Conservation (phyloP, 2,888 invertebrate species). For the Dasypogon diadema region DNA sequence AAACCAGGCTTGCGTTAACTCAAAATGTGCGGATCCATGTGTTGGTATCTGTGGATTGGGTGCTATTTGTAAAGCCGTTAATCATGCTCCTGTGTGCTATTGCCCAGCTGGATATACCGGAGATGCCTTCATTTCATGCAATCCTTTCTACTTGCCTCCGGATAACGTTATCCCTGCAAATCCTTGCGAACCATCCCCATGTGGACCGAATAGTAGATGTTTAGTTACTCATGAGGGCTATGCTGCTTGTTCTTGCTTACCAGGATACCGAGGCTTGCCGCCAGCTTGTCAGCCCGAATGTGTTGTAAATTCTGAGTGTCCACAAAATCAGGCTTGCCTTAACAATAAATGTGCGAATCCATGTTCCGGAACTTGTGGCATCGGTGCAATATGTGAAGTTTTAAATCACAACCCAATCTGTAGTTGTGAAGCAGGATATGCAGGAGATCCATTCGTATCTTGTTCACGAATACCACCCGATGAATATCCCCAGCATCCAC, state of each 20-base stretch:
- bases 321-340: constrained; percentile 82
- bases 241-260: constrained; percentile 83
- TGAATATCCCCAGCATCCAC: constrained; percentile 66
- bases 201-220: constrained; percentile 84
- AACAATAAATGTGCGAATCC: constrained; percentile 85
- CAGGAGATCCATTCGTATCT: constrained; percentile 85
- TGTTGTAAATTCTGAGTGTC: constrained; percentile 84
- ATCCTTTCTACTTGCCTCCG: constrained; percentile 69
- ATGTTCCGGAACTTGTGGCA: constrained; percentile 86
- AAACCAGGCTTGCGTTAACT: constrained; percentile 80
- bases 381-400: constrained; percentile 81
- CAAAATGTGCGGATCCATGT: constrained; percentile 83
- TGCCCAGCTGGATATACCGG: constrained; percentile 79
- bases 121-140: constrained; percentile 81
- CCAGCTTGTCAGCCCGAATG: constrained; percentile 89
- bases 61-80: constrained; percentile 79
- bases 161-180: constrained; percentile 69
- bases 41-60: constrained; percentile 80
- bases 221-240: constrained; percentile 77
- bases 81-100: constrained; percentile 82
- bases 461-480: constrained; percentile 69
- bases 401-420: constrained; percentile 90
- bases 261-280: constrained; percentile 82
- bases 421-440: constrained; percentile 79
- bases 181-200: constrained; percentile 86